phyloP scores from a whole-genome alignment of 2,113 vertebrate species.

The Capreolus pygargus region DNA sequence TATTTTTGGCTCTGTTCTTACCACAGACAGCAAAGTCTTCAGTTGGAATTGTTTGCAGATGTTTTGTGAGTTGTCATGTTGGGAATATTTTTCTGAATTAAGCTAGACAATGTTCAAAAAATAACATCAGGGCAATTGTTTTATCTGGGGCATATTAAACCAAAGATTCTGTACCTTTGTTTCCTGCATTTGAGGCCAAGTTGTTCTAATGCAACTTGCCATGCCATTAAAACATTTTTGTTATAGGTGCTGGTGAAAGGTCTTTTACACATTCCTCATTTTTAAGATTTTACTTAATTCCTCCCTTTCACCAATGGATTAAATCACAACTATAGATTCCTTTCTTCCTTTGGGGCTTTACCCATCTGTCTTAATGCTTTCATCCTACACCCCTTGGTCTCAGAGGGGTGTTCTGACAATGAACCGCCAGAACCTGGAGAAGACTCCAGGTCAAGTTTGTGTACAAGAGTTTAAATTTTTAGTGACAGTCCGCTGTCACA shows the following conservation, averaged over 20 bases:
- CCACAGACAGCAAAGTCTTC: constrained; percentile 60
- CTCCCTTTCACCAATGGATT: constrained; percentile 86
- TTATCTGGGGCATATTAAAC: constrained; percentile 44
- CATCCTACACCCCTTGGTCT: constrained; percentile 83
- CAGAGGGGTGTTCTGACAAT: constrained; percentile 88
- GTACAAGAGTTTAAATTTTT: constrained; percentile 99
- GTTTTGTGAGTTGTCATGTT: constrained; percentile 63
- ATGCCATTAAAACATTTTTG: constrained; percentile 73
- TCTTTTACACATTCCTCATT: constrained; percentile 84
- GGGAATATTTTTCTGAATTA: constrained; percentile 74
- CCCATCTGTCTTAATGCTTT: constrained; percentile 88
- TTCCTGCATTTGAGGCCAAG: constrained; percentile 16
- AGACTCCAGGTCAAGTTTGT: constrained; percentile 99
- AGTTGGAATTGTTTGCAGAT: constrained; percentile 56
- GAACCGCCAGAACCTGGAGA: constrained; percentile 88
- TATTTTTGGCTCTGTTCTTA: constrained; percentile 55
- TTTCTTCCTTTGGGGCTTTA: constrained; percentile 85
- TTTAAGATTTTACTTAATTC: constrained; percentile 87
- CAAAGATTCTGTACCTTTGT: constrained; percentile 51
- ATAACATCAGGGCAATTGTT: constrained; percentile 64
- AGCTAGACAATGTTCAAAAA: constrained; percentile 71
- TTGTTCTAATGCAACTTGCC: constrained; percentile 34
- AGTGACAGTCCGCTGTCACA: constrained; percentile 89
- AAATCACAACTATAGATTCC: constrained; percentile 87
- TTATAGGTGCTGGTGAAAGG: constrained; percentile 74